phyloP scores from a whole-genome alignment of 2,888 invertebrate species.

The Ophion costatus region DNA sequence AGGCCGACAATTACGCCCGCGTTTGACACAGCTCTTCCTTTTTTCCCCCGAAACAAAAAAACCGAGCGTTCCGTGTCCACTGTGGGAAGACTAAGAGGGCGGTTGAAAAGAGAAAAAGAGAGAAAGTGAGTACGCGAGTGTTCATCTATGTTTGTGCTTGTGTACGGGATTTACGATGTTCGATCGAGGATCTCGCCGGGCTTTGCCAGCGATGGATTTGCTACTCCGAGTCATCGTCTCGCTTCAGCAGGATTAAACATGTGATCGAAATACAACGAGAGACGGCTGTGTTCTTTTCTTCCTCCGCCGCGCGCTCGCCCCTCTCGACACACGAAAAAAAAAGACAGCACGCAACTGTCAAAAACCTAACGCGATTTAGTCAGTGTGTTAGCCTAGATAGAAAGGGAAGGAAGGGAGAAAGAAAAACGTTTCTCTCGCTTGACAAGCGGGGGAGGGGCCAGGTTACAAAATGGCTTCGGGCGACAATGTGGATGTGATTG shows the following conservation, averaged over 20 bases:
- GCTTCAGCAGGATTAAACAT: conserved; percentile 44
- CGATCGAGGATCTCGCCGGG: conserved; percentile 46
- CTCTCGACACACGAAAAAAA: conserved; percentile 24
- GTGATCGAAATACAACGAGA: conserved; percentile 27
- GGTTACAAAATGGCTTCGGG: conserved; percentile 91
- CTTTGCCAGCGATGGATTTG: conserved; percentile 29
- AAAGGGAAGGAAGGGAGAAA: conserved; percentile 6
- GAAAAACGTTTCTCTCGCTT: conserved; percentile 27
- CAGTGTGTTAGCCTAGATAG: not conserved
- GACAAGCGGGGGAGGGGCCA: conserved; percentile 65
- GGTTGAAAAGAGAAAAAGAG: not conserved
- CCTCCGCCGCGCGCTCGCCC: conserved; percentile 28
- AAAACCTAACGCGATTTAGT: conserved; percentile 65
- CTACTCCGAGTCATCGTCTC: conserved; percentile 1
- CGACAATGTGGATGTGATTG: conserved; percentile 91
- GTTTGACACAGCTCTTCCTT: conserved; percentile 5
- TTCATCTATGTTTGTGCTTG: conserved; percentile 25
- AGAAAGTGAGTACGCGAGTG: conserved; percentile 11
- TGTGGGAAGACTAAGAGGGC: not conserved
- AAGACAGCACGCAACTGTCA: conserved; percentile 49
- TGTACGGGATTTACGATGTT: conserved; percentile 41
- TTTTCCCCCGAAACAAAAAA: not conserved
- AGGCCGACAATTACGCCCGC: conserved; percentile 16
- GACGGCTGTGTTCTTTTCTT: conserved; percentile 9
- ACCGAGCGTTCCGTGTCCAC: not conserved